Evolutionary conservation across 1,140 invertebrate genomes (phyloP).

Genomic region (Halotydeus destructor): DNA sequence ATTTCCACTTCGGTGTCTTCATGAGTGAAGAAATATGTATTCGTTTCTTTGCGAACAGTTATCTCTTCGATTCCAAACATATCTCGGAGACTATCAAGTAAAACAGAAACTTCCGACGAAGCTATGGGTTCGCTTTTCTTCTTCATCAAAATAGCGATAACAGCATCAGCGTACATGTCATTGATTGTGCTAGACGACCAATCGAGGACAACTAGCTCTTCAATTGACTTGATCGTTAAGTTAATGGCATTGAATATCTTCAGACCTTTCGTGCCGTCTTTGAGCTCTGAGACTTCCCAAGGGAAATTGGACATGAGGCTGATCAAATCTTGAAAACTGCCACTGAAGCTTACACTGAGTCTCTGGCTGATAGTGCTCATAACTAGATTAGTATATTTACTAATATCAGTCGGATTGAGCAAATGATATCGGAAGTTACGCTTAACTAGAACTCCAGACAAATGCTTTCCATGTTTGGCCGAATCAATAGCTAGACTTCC

Average conservation of each 20-base stretch:
- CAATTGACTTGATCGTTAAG: slow-evolving; percentile 53
- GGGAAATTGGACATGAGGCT: slow-evolving; percentile 61
- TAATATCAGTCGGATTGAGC: slow-evolving; percentile 66
- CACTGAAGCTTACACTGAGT: slow-evolving; percentile 64
- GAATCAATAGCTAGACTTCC: slow-evolving; percentile 63
- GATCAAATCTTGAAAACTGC: slow-evolving; percentile 50
- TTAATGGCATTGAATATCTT: slow-evolving; percentile 47
- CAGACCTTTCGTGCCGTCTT: slow-evolving; percentile 42
- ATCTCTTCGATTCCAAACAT: slow-evolving; percentile 5
- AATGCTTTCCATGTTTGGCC: slow-evolving; percentile 46
- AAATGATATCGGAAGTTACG: slow-evolving; percentile 97
- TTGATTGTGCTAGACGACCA: slow-evolving; percentile 85
- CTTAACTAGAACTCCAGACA: slow-evolving; percentile 88
- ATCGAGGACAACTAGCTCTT: slow-evolving; percentile 50
- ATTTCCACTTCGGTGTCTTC: neutral
- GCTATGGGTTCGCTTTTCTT: neutral
- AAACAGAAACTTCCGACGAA: neutral
- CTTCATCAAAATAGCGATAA: slow-evolving; percentile 40
- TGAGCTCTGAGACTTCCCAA: slow-evolving; percentile 46
- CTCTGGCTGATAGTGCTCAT: slow-evolving; percentile 78
- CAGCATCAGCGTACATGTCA: slow-evolving; percentile 93
- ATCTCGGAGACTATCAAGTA: slow-evolving; percentile 1
- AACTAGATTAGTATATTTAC: slow-evolving; percentile 86
- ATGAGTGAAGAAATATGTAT: neutral
- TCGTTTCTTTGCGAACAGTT: neutral